Base-by-base conservation (phyloP, 2,888 invertebrate genomes). In the Dryadula phaetusa region DNA sequence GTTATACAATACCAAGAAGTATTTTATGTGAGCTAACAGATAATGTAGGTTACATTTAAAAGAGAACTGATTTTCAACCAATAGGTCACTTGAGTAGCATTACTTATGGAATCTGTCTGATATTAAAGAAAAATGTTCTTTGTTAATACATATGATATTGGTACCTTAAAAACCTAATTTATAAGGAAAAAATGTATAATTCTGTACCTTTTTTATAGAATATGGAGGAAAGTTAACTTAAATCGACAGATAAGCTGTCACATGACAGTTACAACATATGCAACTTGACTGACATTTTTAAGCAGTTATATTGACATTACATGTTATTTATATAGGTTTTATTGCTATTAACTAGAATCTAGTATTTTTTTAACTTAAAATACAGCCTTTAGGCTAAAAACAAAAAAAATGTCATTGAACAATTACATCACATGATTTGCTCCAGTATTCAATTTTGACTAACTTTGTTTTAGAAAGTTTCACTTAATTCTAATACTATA, bases 351-450 rank as follows among this genome's bases (percentile, higher is more conserved):
- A 46, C 22, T 47, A 25, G n/a, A 2, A 12, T 5, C 34, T 34
- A 14, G 18, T 53, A n/a, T 32, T 34, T 14, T 10, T 3, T 2
- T 7, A 28, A 6, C 28, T 52, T 1, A 52, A 8, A 28, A 16
- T 12, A 18, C 7, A 20, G 20, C 37, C 54, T 40, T 3, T 0
- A 25, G 22, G 37, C 37, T 40, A 22, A 54, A 12, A 22, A 40
- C 6, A 7, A 34, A 4, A 40, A 56, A 56, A 40, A n/a, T 56
- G 40, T 56, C 56, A 56, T 40, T 56, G 56, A 22, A 40, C 8
- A 52, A 52, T 52, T 52, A 52, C 49, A 52, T 56, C 56, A 56
- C 56, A 56, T 56, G 56, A 56, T 40, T 40, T 37, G n/a, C 14
- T 56, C 5, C n/a, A 56, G n/a, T 22, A 10, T 37, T 54, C 1